Evolutionary conservation across 2,888 invertebrate species (phyloP).

Genomic region (Mythimna pallens): DNA sequence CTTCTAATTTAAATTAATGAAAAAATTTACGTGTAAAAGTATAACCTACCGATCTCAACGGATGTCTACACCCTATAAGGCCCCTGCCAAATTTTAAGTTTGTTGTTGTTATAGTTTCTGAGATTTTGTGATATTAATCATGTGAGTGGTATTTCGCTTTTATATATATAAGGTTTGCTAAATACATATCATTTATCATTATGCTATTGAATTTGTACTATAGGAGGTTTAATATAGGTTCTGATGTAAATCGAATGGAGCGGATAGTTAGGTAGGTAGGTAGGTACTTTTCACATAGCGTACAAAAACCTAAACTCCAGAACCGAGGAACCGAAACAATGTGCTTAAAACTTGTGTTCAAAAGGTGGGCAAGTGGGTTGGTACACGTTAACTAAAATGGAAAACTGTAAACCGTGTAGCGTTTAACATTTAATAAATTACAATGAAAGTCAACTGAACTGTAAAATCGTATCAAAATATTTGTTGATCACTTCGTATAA

Average conservation of each 20-base stretch:
- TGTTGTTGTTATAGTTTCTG: too few relatives aligned
- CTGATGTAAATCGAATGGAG: neutral
- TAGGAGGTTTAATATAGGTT: neutral
- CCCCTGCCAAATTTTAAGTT: too few relatives aligned
- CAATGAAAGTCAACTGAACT: slow-evolving; percentile 21
- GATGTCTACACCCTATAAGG: too few relatives aligned
- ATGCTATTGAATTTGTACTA: neutral
- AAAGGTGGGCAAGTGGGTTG: neutral
- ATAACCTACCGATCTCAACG: too few relatives aligned
- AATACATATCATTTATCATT: too few relatives aligned
- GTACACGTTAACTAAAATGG: neutral
- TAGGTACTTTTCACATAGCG: neutral
- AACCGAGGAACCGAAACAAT: neutral
- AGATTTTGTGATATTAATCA: too few relatives aligned
- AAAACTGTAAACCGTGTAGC: slow-evolving; percentile 11
- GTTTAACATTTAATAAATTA: slow-evolving; percentile 20
- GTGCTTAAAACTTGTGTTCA: neutral
- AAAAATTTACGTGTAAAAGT: too few relatives aligned
- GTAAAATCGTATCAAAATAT: slow-evolving; percentile 43
- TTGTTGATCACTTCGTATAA: slow-evolving; percentile 51
- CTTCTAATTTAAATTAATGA: too few relatives aligned
- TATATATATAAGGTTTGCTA: too few relatives aligned
- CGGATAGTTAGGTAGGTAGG: neutral
- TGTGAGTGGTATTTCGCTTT: too few relatives aligned
- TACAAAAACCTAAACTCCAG: neutral